Base-by-base conservation (phyloP, 2,888 invertebrate genomes). In the Arrhopalites spinosus region DNA sequence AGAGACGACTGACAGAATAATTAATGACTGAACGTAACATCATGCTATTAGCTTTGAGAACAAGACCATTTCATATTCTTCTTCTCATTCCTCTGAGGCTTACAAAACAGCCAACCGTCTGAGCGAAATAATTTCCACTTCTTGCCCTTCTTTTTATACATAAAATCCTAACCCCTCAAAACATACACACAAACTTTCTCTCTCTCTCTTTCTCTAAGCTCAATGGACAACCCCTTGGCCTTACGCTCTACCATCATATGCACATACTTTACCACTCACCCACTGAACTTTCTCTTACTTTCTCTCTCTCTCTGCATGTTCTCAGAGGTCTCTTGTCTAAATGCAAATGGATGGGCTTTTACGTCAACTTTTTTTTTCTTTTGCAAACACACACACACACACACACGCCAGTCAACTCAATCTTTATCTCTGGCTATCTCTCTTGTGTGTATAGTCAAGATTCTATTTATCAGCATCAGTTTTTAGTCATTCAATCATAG, bases 1-100 rank as follows among this genome's bases (percentile, higher is more conserved):
- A 77, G 77, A 73, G 69, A 29, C 66, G 75, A 71, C 78, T 81
- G 81, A 81, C 81, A 79, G 79, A 78, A 81, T 79, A 81, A 81
- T 79, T 81, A 81, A 81, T 81, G 81, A 81, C 78, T 75, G 45
- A 59, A 56, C 75, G 73, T 72, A 47, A 75, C 75, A 73, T 75
- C 73, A 78, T 75, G 73, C 75, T 75, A 78, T 78, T 78, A 78
- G 78, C 71, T 77, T 67, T 74, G 74, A 74, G 72, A 77, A 67
- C 70, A 77, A 61, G 59, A 73, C 72, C 45, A 70, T 77, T 74
- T 75, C 77, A 75, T 75, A 77, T 73, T 70, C 75, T 59, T 73
- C 72, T 66, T 68, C 70, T 63, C 29, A 64, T 64, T 71, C 71
- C 63, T 17, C 30, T n/a, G 53, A 70, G 50, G 43, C 47, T 43